Percentiles rank a stretch among this genome's conserved stretches.
Evolutionary conservation across 2,113 vertebrate genomes (phyloP).

Genomic region (Pseudorhombus dupliciocellatus): DNA sequence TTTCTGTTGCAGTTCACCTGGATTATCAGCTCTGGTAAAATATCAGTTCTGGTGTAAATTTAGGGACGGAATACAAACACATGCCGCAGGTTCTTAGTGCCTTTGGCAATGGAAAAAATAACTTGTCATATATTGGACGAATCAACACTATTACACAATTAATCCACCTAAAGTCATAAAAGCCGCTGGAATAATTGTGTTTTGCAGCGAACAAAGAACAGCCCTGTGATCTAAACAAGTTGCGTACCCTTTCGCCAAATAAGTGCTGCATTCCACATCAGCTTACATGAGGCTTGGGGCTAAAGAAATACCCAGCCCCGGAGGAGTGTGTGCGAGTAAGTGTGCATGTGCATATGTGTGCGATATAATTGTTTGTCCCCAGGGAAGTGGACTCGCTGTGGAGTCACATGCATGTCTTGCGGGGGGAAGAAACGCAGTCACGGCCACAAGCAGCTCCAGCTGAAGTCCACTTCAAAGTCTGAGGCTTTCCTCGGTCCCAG

Average conservation of each 20-base stretch:
- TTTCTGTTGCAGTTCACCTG: background rate
- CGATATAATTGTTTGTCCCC: constrained; percentile 66
- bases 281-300: constrained; percentile 66
- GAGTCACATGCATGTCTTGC: constrained; percentile 72
- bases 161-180: constrained; percentile 66
- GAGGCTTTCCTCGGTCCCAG: constrained; percentile 61
- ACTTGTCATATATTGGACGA: constrained; percentile 20
- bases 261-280: constrained; percentile 73
- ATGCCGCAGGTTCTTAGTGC: constrained; percentile 7
- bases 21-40: background rate
- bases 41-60: background rate
- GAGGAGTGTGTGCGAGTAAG: constrained; percentile 21
- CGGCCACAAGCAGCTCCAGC: constrained; percentile 59
- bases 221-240: constrained; percentile 70
- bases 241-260: constrained; percentile 57
- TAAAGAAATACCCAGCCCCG: constrained; percentile 56
- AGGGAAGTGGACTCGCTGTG: constrained; percentile 45
- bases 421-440: constrained; percentile 17
- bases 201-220: constrained; percentile 63
- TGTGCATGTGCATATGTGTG: constrained; percentile 19
- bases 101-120: constrained; percentile 35
- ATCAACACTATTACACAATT: constrained; percentile 50
- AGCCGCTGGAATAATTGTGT: constrained; percentile 59
- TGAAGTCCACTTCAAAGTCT: constrained; percentile 64
- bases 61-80: background rate